Evolutionary conservation across 2,888 invertebrate genomes (phyloP).

Genomic region (Palloptera scutellata): DNA sequence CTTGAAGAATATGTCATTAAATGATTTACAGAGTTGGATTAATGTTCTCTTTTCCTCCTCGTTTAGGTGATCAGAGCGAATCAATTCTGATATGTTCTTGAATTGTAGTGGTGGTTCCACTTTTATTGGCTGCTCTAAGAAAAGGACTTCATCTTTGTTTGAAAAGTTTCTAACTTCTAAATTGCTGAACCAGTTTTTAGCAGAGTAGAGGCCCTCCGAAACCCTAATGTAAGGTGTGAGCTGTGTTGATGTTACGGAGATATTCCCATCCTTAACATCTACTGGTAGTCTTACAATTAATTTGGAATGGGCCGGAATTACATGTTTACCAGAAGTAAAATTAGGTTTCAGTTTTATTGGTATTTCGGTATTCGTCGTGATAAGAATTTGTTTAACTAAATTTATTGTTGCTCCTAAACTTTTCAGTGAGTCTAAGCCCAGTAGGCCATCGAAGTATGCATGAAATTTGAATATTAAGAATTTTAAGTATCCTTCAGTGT

Average conservation of each 20-base stretch:
- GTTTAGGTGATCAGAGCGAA: constrained; percentile 4
- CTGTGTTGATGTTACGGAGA: background rate
- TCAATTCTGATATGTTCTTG: constrained; percentile 22
- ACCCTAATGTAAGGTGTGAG: background rate
- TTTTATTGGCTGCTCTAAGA: constrained; percentile 33
- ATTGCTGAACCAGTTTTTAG: constrained; percentile 23
- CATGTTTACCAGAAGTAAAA: background rate
- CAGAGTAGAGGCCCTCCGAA: constrained; percentile 26
- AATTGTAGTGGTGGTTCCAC: too few species aligned
- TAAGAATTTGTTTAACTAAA: background rate
- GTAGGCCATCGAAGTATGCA: constrained; percentile 5
- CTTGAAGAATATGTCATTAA: constrained; percentile 3
- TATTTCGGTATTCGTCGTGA: background rate
- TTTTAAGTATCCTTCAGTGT: background rate
- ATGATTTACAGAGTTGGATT: background rate
- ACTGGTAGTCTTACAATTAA: background rate
- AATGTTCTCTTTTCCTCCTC: background rate
- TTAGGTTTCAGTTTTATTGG: background rate
- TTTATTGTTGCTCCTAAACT: background rate
- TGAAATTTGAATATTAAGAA: background rate
- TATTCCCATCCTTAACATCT: background rate
- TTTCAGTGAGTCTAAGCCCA: background rate
- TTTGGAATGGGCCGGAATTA: background rate
- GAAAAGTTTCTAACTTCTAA: constrained; percentile 31
- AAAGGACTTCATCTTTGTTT: constrained; percentile 17